These are phyloP conservation scores for Caenorhabditis wallacei DNA, from an alignment of 2,888 invertebrate species.

Conservation along the genomic window DNA sequence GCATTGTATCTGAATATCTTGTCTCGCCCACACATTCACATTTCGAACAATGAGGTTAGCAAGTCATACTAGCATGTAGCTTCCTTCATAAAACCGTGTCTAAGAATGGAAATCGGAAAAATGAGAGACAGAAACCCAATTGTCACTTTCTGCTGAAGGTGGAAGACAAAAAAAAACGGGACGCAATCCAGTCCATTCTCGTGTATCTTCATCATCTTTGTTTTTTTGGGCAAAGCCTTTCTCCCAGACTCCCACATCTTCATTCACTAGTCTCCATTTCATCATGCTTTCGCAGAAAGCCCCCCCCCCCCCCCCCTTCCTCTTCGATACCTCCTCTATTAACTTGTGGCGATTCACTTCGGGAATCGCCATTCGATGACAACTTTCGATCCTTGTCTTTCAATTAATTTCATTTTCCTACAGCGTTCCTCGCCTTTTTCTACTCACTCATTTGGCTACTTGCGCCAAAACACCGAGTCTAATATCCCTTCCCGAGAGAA, in stretches of 20 bases:
- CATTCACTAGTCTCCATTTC: slow-evolving; percentile 38
- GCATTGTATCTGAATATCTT: not conserved
- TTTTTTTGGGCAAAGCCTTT: slow-evolving; percentile 39
- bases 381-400: slow-evolving; percentile 58
- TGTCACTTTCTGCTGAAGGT: slow-evolving; percentile 40
- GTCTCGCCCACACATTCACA: slow-evolving; percentile 14
- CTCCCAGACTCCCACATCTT: slow-evolving; percentile 26
- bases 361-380: slow-evolving; percentile 47
- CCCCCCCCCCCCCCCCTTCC: no score
- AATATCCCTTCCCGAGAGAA: slow-evolving; percentile 47
- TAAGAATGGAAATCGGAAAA: slow-evolving; percentile 24
- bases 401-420: slow-evolving; percentile 38
- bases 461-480: slow-evolving; percentile 38
- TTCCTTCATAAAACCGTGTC: slow-evolving; percentile 53
- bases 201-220: slow-evolving; percentile 64
- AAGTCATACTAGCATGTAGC: slow-evolving; percentile 57
- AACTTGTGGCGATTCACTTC: slow-evolving; percentile 62
- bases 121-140: slow-evolving; percentile 33
- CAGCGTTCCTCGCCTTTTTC: slow-evolving; percentile 21
- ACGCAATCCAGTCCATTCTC: slow-evolving; percentile 64
- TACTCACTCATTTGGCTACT: slow-evolving; percentile 43
- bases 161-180: slow-evolving; percentile 28
- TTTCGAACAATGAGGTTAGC: slow-evolving; percentile 48
- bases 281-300: slow-evolving; percentile 45
- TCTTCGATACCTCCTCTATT: slow-evolving; percentile 48